Evolutionary conservation across 1,140 invertebrate genomes (phyloP).

Genomic region (Drosophila tani): DNA sequence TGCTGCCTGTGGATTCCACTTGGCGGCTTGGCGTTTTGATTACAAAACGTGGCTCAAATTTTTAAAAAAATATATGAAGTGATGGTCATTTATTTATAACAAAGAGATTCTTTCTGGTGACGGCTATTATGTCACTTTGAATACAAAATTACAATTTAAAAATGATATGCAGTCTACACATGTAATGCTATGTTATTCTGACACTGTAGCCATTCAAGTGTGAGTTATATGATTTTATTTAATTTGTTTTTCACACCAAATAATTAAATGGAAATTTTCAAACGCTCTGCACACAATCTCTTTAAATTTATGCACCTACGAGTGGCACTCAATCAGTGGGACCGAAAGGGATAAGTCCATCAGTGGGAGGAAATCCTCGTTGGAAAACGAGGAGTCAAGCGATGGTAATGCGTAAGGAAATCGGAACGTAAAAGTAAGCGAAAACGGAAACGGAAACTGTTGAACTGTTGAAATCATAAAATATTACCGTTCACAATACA

Average conservation of each 20-base stretch:
- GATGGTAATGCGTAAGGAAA: constrained; percentile 42
- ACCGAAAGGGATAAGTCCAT: constrained; percentile 21
- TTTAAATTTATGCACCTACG: constrained; percentile 55
- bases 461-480: constrained; percentile 78
- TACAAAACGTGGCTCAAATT: background rate
- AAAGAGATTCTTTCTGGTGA: background rate
- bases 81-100: background rate
- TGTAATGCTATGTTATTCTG: background rate
- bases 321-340: constrained; percentile 61
- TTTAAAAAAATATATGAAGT: background rate
- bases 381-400: constrained; percentile 15
- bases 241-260: background rate
- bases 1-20: constrained; percentile 32
- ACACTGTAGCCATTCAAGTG: too few relatives aligned
- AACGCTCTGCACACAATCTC: constrained; percentile 23
- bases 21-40: background rate
- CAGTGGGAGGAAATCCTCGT: constrained; percentile 5
- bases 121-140: background rate
- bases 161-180: background rate
- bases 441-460: constrained; percentile 44
- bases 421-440: constrained; percentile 38
- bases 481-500: constrained; percentile 79
- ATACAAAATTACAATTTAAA: background rate
- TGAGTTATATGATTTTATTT: background rate
- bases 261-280: constrained; percentile 10